Base-by-base conservation (phyloP, 2,797 vertebrate genomes). In the Sebastes diaconus region DNA sequence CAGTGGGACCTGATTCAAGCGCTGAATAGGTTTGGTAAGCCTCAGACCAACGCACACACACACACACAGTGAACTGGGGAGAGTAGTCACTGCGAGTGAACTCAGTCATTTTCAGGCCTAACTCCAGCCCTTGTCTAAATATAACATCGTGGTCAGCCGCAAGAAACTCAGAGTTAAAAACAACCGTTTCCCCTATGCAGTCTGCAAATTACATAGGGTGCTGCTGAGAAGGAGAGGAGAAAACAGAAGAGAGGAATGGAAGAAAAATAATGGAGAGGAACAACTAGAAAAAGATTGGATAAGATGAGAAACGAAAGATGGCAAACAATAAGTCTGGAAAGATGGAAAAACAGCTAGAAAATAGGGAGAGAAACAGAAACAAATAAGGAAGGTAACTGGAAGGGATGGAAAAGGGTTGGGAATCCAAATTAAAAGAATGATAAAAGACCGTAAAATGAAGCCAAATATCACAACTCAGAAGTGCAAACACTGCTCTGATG, bases 71-170 rank as follows among this genome's bases (percentile, higher is more conserved):
- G 16, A 65, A 27, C 22, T 77, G 50, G 25, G 69, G 66, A 91
- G 86, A 79, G 83, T 69, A 91, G 90, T 92, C 92, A 92, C 73
- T 84, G 68, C 80, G 84, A 74, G 91, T 93, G 91, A 94, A 92
- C 92, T 93, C 92, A 91, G 93, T 94, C 91, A 95, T 95, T 95
- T 94, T 92, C 90, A 90, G 92, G 91, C 93, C 82, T 80, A 86
- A 90, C 90, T 95, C 93, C 94, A 94, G 90, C 90, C 83, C 81
- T 80, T 58, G 84, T 83, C 94, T 96, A 96, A 95, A 96, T 96
- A 95, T 96, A 96, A 94, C 93, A 83, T 86, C 66, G 93, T 86
- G 95, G 95, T 92, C 85, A 81, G 80, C 95, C 94, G 36, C 95
- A 95, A 94, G 89, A 94, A 93, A 91, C 81, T 87, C 85, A 20